Base-by-base conservation (phyloP, 2,797 vertebrate species). In the Vireo griseus region DNA sequence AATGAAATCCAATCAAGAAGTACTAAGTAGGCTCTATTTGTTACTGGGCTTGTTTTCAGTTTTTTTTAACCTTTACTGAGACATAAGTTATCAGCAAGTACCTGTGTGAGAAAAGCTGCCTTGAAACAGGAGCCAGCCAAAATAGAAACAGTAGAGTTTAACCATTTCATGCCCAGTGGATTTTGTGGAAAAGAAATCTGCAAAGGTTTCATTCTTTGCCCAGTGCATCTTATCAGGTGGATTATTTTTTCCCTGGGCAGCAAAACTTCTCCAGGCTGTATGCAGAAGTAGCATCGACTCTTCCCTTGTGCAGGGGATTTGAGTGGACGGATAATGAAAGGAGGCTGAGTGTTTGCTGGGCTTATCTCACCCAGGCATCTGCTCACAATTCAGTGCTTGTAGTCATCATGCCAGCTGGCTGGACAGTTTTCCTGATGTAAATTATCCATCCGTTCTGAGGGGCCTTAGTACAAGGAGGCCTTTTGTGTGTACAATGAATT, bases 311-410 rank as follows among this genome's bases (percentile, higher is more conserved):
- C 63, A 59, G 55, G 47, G 42, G 15, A 74, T 35, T 20, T 0
- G 0, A 69, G 55, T 67, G 68, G 90, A 91, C 74, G 2, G 6
- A 65, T 93, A 81, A 67, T 58, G 90, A 55, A 40, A 86, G 92
- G 67, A 69, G 73, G 59, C 33, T 7, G 4, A 62, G 55, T 93
- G 62, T 96, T 12, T 10, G 80, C 82, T 88, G 72, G 88, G 57
- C 78, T 97, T 96, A 96, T 96, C 96, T 97, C 81, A 91, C n/a
- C 67, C 96, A 95, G 95, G 96, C 97, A 95, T 97, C 97, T 96
- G 96, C 93, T 97, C 94, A 97, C 97, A 98, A 96, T 97, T 97
- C 69, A 77, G 52, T 4, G 5, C 86, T 97, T 98, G 95, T 97
- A 75, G 90, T 81, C 12, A 9, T 28, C 0, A 17, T 89, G 96